These are phyloP conservation scores for Gnathonemus longibarbis DNA, from an alignment of 2,113 vertebrate genomes.

Conservation along the genomic window DNA sequence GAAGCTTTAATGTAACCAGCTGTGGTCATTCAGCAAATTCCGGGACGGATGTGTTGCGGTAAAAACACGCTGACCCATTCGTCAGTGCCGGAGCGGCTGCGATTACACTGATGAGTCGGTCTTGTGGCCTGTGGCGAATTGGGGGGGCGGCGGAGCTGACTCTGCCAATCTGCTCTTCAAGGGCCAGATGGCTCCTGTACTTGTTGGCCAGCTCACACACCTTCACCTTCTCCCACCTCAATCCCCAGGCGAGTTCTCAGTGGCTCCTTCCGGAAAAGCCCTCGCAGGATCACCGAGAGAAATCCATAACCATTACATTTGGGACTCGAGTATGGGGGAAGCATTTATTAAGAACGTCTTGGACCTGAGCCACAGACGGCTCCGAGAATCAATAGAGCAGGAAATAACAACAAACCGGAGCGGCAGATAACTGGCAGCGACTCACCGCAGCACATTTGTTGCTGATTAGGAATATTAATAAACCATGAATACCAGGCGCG, in stretches of 20 bases:
- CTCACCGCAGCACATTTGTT: background rate
- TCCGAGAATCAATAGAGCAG: background rate
- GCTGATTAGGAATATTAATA: slow-evolving; percentile 9
- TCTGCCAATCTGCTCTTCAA: background rate
- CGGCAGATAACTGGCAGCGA: background rate
- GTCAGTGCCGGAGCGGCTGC: background rate
- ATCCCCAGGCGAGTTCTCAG: background rate
- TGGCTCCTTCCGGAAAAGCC: background rate
- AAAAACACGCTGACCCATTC: background rate
- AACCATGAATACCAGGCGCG: background rate
- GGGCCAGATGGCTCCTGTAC: background rate
- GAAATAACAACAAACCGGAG: background rate
- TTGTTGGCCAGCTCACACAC: background rate
- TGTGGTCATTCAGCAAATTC: slow-evolving; percentile 8
- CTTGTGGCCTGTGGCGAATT: background rate
- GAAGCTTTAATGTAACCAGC: background rate
- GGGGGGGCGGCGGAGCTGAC: background rate
- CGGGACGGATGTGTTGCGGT: background rate
- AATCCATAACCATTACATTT: background rate
- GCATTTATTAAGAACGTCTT: background rate
- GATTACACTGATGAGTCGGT: background rate
- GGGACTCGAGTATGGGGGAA: background rate
- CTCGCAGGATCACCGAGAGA: background rate
- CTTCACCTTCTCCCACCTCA: background rate
- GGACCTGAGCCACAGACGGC: background rate